These are phyloP conservation scores for Holothuria glaberrima DNA, from an alignment of 35 echinoderm and acorn worm species.

Conservation along the genomic window DNA sequence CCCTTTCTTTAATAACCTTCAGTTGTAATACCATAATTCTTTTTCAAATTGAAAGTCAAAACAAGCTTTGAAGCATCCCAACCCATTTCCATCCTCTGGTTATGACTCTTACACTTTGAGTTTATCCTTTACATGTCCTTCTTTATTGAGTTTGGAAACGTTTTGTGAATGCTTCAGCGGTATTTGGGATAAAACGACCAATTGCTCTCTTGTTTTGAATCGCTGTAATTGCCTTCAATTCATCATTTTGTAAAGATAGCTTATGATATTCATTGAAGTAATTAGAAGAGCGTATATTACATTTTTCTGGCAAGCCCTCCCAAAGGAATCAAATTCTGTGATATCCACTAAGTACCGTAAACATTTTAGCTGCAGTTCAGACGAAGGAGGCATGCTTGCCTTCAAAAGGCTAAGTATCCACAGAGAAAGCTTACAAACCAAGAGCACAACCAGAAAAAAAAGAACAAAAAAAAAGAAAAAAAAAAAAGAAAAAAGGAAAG, in stretches of 20 bases:
- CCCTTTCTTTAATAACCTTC: conserved; percentile 55
- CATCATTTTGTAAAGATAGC: conserved; percentile 49
- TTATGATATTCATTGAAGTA: conserved; percentile 58
- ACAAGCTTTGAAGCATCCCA: not conserved
- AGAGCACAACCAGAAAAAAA: not conserved
- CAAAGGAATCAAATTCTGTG: conserved; percentile 42
- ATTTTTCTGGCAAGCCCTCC: conserved; percentile 31
- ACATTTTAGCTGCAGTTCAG: conserved; percentile 38
- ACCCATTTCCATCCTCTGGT: conserved; percentile 37
- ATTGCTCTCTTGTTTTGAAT: conserved; percentile 40
- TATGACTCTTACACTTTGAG: conserved; percentile 21
- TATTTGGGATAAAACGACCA: conserved; percentile 50
- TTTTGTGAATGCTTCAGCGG: conserved; percentile 53
- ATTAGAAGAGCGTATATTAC: conserved; percentile 61
- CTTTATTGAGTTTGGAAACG: conserved; percentile 50
- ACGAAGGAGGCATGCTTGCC: not conserved
- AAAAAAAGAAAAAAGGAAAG: not conserved
- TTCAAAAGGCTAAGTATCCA: not conserved
- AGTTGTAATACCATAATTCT: conserved; percentile 55
- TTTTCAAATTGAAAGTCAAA: not conserved
- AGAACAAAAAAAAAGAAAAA: conserved; percentile 13
- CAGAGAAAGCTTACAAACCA: conserved; percentile 18
- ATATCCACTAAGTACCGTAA: conserved; percentile 62
- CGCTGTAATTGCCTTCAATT: conserved; percentile 51
- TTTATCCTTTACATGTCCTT: conserved; percentile 32